Evolutionary conservation across 2,797 vertebrate genomes (phyloP).

Genomic region (Alosa sapidissima): DNA sequence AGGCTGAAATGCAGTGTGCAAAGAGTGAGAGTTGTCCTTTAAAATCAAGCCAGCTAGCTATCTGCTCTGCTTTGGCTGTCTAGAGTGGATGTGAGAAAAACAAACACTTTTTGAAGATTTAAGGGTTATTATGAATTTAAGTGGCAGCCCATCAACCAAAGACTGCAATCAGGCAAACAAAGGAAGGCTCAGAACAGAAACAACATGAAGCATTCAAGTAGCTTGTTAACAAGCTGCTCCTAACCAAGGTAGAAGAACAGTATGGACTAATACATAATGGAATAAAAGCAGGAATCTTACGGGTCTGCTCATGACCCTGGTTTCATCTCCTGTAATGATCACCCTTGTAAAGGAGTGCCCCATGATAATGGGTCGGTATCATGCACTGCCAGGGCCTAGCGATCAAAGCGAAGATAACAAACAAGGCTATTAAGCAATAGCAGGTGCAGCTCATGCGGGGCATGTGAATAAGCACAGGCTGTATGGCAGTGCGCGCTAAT

Average conservation of each 20-base stretch:
- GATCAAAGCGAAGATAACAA: constrained; percentile 41
- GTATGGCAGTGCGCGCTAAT: neutral
- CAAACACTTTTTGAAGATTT: no score
- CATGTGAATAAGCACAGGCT: constrained; percentile 13
- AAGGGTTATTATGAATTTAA: no score
- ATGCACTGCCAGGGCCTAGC: constrained; percentile 34
- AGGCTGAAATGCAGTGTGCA: no score
- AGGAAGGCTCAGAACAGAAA: neutral
- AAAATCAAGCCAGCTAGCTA: no score
- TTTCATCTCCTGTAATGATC: constrained; percentile 12
- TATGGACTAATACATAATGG: neutral
- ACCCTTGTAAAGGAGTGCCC: constrained; percentile 32
- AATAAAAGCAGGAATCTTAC: neutral
- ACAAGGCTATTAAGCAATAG: constrained; percentile 45
- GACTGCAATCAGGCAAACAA: no score
- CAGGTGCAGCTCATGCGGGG: constrained; percentile 27
- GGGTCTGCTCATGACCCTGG: neutral
- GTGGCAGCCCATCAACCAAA: no score
- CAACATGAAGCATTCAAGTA: neutral
- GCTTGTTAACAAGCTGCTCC: neutral
- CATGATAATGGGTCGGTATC: constrained; percentile 25
- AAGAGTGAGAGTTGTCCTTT: no score
- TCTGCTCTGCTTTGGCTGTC: no score
- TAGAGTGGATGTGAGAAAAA: no score
- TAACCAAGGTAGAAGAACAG: neutral